phyloP scores from a whole-genome alignment of 2,888 invertebrate species.

The Cephus nigrinus region DNA sequence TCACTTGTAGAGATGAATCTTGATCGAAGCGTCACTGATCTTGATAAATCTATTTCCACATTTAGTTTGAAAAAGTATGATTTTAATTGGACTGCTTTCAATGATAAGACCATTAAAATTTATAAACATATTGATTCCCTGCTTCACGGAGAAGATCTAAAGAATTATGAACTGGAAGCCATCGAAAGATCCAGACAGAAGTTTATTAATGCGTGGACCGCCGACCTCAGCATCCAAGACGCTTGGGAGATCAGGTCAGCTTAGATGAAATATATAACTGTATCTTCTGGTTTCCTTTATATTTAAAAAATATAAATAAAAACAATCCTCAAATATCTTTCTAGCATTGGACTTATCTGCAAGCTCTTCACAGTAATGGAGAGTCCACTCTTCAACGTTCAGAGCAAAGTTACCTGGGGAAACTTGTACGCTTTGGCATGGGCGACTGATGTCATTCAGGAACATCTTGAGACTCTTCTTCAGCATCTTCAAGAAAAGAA shows the following conservation, averaged over 20 bases:
- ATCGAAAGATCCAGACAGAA: constrained; percentile 33
- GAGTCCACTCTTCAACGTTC: constrained; percentile 49
- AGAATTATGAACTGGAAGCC: constrained; percentile 27
- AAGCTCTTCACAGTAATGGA: constrained; percentile 50
- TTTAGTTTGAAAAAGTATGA: constrained; percentile 39
- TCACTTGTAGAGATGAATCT: constrained; percentile 42
- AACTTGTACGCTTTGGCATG: constrained; percentile 47
- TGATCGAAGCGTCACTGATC: constrained; percentile 15
- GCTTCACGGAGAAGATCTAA: constrained; percentile 38
- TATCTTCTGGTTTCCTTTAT: background rate
- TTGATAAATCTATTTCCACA: background rate
- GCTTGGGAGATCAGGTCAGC: constrained; percentile 52
- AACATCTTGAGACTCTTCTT: constrained; percentile 46
- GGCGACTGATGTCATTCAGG: constrained; percentile 43
- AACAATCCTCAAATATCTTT: constrained; percentile 15
- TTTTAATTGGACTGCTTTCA: constrained; percentile 55
- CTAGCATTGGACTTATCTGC: constrained; percentile 57
- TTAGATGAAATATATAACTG: background rate
- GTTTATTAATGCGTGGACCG: constrained; percentile 46
- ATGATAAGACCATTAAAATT: constrained; percentile 46
- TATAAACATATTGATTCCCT: constrained; percentile 50
- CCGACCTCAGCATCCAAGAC: constrained; percentile 36
- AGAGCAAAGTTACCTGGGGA: constrained; percentile 40
- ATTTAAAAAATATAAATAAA: background rate
- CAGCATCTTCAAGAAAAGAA: constrained; percentile 45